Percentiles rank a stretch among this genome's conserved stretches.
Evolutionary conservation across 2,113 vertebrate genomes (phyloP).

Genomic region (Hippolais icterina): DNA sequence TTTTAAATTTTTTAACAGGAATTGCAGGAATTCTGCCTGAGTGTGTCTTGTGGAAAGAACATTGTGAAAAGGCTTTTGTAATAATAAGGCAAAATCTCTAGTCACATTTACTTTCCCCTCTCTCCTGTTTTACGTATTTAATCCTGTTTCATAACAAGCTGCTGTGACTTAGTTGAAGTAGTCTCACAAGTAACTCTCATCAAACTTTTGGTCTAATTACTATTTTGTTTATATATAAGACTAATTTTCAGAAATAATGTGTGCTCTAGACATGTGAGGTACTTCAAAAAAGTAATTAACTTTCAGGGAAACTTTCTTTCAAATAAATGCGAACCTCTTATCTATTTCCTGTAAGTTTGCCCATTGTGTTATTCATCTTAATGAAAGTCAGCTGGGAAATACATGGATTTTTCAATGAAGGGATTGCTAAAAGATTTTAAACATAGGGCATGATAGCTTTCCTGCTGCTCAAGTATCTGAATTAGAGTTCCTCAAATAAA

Average conservation of each 20-base stretch:
- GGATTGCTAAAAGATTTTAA: not conserved
- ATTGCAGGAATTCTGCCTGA: not conserved
- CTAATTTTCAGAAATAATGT: not conserved
- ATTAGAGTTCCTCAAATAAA: not conserved
- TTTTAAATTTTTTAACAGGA: not conserved
- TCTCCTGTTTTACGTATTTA: not conserved
- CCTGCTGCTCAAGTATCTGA: not conserved
- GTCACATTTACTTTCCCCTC: not conserved
- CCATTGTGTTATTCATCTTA: not conserved
- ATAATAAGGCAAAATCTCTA: constrained; percentile 12
- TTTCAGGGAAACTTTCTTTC: not conserved
- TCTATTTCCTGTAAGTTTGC: not conserved
- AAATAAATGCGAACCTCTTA: not conserved
- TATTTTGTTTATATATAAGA: not conserved
- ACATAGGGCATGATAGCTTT: not conserved
- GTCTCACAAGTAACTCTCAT: not conserved
- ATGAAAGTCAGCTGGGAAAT: not conserved
- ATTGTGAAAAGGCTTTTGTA: not conserved
- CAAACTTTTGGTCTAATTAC: not conserved
- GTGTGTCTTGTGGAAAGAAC: not conserved
- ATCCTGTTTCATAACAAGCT: constrained; percentile 26
- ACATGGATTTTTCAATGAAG: not conserved
- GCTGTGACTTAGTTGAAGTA: not conserved
- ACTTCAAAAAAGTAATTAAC: not conserved
- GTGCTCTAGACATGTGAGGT: not conserved